Conservation (phyloP, 2,888 invertebrate species). For the Andrena camellia region DNA sequence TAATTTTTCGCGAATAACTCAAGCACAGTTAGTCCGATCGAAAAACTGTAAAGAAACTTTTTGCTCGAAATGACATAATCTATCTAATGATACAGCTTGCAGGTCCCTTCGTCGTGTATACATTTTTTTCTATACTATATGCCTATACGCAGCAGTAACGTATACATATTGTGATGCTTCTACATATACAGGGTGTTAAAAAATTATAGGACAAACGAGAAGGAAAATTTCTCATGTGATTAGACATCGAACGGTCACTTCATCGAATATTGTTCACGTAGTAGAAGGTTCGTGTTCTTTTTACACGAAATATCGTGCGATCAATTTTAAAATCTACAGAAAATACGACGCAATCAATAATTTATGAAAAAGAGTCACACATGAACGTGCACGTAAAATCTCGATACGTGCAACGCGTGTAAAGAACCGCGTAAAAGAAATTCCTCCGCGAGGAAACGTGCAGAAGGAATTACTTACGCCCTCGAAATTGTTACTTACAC, state of each 20-base stretch:
- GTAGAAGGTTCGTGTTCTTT: too few species aligned
- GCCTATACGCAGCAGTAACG: background rate
- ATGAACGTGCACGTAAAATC: constrained; percentile 32
- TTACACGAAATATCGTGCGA: too few species aligned
- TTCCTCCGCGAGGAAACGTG: constrained; percentile 42
- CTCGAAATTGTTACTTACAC: constrained; percentile 73
- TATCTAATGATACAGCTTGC: background rate
- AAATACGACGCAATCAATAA: constrained; percentile 16
- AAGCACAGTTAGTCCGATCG: background rate
- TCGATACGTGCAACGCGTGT: constrained; percentile 22
- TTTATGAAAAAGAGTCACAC: background rate
- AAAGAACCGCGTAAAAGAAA: constrained; percentile 31
- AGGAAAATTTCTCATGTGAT: too few species aligned
- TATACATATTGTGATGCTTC: background rate
- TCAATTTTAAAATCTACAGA: background rate
- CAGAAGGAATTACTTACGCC: constrained; percentile 67
- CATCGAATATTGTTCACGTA: too few species aligned
- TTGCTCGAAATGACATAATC: background rate
- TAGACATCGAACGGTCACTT: too few species aligned
- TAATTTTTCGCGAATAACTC: constrained; percentile 40
- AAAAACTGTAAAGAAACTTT: constrained; percentile 19
- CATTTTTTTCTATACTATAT: constrained; percentile 1
- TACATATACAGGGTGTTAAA: background rate
- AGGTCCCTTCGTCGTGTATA: background rate
- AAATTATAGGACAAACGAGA: too few species aligned